These are phyloP conservation scores for Odobenus rosmarus DNA, from an alignment of 2,113 vertebrate species.

Conservation along the genomic window DNA sequence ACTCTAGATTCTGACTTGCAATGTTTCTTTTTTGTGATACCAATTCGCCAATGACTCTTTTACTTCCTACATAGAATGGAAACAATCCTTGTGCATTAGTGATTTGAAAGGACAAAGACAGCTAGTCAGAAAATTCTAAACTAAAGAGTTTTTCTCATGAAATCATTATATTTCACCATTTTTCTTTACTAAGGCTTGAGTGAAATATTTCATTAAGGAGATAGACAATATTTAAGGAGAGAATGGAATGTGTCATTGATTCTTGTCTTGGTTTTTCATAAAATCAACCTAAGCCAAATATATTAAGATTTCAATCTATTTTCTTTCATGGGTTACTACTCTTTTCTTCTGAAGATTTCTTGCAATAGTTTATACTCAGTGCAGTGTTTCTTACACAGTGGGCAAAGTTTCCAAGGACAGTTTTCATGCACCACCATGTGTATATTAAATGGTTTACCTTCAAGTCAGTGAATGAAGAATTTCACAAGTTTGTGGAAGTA, in stretches of 20 bases:
- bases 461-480: background rate
- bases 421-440: background rate
- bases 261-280: background rate
- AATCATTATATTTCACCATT: slow-evolving; percentile 33
- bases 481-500: background rate
- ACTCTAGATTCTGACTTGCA: background rate
- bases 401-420: background rate
- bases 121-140: background rate
- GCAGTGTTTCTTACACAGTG: background rate
- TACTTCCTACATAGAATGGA: background rate
- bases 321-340: background rate
- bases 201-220: background rate
- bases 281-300: background rate
- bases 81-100: background rate
- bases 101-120: slow-evolving; percentile 42
- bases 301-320: slow-evolving; percentile 15
- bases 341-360: slow-evolving; percentile 34
- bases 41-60: background rate
- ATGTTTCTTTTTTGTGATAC: background rate
- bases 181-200: background rate
- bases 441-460: background rate
- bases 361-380: background rate
- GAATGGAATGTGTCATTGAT: background rate
- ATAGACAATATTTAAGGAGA: background rate
- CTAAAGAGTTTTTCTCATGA: background rate